A percentile compares a stretch with the other conserved stretches of the same genome.
Evolutionary conservation across 53 echinoderm and acorn worm genomes (phyloP).

Genomic region (Echinometra lucunter): DNA sequence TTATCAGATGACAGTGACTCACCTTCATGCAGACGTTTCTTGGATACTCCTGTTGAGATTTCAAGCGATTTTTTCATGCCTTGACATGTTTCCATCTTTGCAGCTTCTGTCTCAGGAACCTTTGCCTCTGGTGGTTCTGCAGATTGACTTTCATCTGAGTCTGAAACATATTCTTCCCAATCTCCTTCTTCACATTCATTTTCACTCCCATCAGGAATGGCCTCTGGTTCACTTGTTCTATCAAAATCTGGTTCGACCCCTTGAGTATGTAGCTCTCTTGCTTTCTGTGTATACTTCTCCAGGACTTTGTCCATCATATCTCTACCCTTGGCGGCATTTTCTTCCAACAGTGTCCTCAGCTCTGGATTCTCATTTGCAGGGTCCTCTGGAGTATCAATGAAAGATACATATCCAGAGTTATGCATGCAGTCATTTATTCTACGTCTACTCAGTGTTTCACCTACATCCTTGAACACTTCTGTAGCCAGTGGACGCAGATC

Average conservation of each 20-base stretch:
- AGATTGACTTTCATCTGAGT: not conserved
- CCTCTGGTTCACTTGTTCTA: conserved; percentile 32
- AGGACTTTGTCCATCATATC: conserved; percentile 77
- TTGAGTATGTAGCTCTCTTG: not conserved
- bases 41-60: not conserved
- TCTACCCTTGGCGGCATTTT: conserved; percentile 71
- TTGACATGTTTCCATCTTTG: not conserved
- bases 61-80: not conserved
- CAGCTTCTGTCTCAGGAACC: not conserved
- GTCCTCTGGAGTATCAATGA: conserved; percentile 70
- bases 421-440: conserved; percentile 79
- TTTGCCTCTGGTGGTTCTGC: not conserved
- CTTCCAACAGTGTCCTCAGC: conserved; percentile 74
- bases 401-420: conserved; percentile 82
- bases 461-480: conserved; percentile 88
- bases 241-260: conserved; percentile 30
- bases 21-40: not conserved
- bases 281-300: conserved; percentile 32
- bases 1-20: not conserved
- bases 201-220: not conserved
- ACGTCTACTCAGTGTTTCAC: conserved; percentile 77
- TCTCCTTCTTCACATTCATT: conserved; percentile 11
- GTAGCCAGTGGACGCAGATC: conserved; percentile 76
- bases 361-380: conserved; percentile 74
- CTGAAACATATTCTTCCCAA: conserved; percentile 18